Evolutionary conservation across 2,113 vertebrate genomes (phyloP).

Genomic region (Haliaeetus leucogaster): DNA sequence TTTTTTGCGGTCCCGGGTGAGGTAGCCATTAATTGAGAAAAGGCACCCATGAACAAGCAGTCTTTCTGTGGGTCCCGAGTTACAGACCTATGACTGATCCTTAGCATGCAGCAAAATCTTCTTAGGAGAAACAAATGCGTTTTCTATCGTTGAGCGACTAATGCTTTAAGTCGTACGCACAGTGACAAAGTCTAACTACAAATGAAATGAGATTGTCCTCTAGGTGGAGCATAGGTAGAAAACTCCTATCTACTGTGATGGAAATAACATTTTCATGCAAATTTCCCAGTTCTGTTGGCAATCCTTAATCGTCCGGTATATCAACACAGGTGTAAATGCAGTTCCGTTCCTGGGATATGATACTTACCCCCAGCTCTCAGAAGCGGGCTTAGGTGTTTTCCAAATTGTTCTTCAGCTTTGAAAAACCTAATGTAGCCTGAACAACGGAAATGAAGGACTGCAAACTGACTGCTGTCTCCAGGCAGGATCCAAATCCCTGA

Average conservation of each 20-base stretch:
- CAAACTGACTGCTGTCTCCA: neutral
- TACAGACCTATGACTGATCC: neutral
- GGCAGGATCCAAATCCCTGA: neutral
- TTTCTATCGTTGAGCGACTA: neutral
- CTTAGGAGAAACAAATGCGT: neutral
- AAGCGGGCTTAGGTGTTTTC: neutral
- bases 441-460: neutral
- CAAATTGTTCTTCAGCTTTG: neutral
- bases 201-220: neutral
- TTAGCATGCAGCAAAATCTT: neutral
- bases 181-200: neutral
- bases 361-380: neutral
- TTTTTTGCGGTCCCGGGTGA: too few relatives aligned
- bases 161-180: neutral
- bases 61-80: neutral
- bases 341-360: neutral
- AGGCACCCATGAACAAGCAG: accelerated
- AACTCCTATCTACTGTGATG: neutral
- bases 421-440: neutral
- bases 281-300: neutral
- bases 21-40: neutral
- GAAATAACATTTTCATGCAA: neutral
- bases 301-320: neutral
- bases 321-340: neutral
- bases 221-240: neutral